Percentiles rank a stretch among this genome's conserved stretches.
phyloP scores from a whole-genome alignment of 2,888 invertebrate species.

The Diaperis boleti region DNA sequence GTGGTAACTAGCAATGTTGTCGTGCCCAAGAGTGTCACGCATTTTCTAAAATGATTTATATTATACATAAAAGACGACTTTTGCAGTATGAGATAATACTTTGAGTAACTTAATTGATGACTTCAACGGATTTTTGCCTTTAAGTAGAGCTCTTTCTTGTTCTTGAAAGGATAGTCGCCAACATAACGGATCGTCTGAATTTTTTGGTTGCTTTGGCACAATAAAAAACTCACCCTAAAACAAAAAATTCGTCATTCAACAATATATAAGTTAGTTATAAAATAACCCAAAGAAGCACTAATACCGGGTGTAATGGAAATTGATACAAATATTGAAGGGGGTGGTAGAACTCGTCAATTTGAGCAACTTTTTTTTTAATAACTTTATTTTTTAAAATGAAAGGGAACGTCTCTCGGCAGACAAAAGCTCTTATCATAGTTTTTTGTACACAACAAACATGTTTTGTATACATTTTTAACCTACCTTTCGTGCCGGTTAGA shows the following conservation, averaged over 20 bases:
- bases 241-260: not conserved
- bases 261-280: not conserved
- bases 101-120: not conserved
- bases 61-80: not conserved
- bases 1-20: constrained; percentile 70
- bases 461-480: too few species aligned
- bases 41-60: constrained; percentile 67
- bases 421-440: too few species aligned
- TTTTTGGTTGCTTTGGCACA: not conserved
- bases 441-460: too few species aligned
- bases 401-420: too few species aligned
- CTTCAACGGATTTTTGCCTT: not conserved
- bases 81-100: not conserved
- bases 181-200: not conserved
- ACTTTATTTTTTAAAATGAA: too few species aligned
- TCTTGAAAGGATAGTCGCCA: not conserved
- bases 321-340: too few species aligned
- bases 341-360: not conserved
- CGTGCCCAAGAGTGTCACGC: constrained; percentile 66
- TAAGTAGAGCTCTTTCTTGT: not conserved
- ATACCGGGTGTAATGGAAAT: too few species aligned
- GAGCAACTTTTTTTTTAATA: too few species aligned
- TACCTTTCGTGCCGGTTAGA: too few species aligned
- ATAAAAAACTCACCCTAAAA: constrained; percentile 7
- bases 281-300: not conserved